These are phyloP conservation scores for Ceratosolen solmsi DNA, from an alignment of 1,140 invertebrate genomes.

Conservation along the genomic window DNA sequence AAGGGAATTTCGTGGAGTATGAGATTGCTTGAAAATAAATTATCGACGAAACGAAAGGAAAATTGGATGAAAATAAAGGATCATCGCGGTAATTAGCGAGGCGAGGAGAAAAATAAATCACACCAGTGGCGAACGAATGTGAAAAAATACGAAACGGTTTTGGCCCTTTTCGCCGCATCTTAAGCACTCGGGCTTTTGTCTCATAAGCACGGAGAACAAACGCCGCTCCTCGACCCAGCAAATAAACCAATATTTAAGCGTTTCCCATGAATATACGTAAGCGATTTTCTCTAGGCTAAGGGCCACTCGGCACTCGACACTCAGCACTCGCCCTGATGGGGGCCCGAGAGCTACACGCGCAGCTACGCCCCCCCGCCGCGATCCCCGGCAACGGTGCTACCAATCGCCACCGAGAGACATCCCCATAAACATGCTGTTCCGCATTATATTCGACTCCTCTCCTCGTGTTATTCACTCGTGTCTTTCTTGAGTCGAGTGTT, in stretches of 20 bases:
- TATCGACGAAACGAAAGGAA: too few relatives aligned
- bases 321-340: conserved; percentile 56
- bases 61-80: too few relatives aligned
- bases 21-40: too few relatives aligned
- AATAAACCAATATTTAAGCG: conserved; percentile 70
- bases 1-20: too few relatives aligned
- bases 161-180: neutral
- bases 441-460: conserved; percentile 52
- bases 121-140: neutral
- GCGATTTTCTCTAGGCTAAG: conserved; percentile 55
- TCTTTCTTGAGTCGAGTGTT: conserved; percentile 56
- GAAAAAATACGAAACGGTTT: neutral
- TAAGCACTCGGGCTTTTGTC: neutral
- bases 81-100: conserved; percentile 18
- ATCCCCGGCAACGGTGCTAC: conserved; percentile 64
- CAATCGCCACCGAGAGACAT: conserved; percentile 56
- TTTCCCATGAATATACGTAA: conserved; percentile 70
- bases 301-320: conserved; percentile 38
- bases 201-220: neutral
- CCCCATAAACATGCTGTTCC: conserved; percentile 65
- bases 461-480: conserved; percentile 18
- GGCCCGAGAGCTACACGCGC: conserved; percentile 63
- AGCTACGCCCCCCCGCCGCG: conserved; percentile 66
- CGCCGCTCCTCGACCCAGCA: conserved; percentile 34
- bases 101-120: conserved; percentile 20